Evolutionary conservation across 2,113 vertebrate genomes (phyloP).

Genomic region (Sciurus niger): DNA sequence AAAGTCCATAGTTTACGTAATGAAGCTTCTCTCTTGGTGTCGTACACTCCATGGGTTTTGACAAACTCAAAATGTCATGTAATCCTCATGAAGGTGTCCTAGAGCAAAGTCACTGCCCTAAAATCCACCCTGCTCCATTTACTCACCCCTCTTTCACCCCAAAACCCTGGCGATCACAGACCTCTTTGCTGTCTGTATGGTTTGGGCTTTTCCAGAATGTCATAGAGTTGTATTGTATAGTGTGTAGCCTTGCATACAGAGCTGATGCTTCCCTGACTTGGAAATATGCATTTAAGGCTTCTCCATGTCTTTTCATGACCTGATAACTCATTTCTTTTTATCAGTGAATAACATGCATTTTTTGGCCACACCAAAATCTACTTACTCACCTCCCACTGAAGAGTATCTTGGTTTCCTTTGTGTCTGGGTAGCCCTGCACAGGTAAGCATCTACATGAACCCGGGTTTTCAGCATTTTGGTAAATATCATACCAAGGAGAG

Average conservation of each 20-base stretch:
- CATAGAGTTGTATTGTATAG: not conserved
- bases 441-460: not conserved
- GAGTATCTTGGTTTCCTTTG: not conserved
- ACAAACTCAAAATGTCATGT: not conserved
- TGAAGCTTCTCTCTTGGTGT: not conserved
- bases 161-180: not conserved
- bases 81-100: too few relatives aligned
- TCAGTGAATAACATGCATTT: not conserved
- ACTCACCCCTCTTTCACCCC: accelerated
- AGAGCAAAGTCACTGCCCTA: too few relatives aligned
- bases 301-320: not conserved
- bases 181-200: not conserved
- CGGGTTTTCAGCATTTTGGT: not conserved
- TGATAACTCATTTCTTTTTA: not conserved
- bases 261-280: not conserved
- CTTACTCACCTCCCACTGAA: not conserved
- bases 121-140: accelerated
- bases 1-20: not conserved
- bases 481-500: not conserved
- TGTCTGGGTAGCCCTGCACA: not conserved
- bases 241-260: not conserved
- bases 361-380: too few relatives aligned
- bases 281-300: not conserved
- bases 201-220: not conserved
- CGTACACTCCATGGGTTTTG: not conserved